A percentile compares a stretch with the other conserved stretches of the same genome.
Conservation (phyloP, 2,797 vertebrate genomes). For the Argya squamiceps region DNA sequence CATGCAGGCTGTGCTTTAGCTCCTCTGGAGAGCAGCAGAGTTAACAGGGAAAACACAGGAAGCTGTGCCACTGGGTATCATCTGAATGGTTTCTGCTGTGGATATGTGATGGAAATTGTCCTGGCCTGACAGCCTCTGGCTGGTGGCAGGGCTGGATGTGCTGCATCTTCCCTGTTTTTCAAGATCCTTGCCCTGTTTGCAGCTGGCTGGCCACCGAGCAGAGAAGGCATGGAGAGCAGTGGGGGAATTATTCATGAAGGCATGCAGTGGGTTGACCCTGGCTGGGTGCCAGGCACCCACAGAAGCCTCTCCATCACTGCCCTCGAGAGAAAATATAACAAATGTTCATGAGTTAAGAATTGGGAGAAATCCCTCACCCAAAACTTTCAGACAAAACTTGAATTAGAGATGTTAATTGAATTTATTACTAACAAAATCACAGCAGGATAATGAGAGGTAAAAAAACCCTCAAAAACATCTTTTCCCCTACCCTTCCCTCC, state of each 20-base stretch:
- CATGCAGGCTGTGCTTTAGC: neutral
- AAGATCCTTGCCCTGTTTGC: neutral
- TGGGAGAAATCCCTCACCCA: neutral
- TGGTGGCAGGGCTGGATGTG: neutral
- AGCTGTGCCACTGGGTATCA: neutral
- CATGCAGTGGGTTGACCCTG: neutral
- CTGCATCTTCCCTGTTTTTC: neutral
- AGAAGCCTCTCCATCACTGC: neutral
- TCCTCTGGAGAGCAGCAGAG: slow-evolving; percentile 8
- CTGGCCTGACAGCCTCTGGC: neutral
- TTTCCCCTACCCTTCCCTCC: neutral
- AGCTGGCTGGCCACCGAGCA: neutral
- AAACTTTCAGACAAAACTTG: neutral
- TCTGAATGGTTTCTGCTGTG: fast-evolving
- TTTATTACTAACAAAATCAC: neutral
- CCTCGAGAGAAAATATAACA: neutral
- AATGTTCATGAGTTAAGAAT: neutral
- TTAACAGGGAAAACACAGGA: neutral
- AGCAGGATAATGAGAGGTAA: neutral
- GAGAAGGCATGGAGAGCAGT: neutral
- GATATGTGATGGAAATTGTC: neutral
- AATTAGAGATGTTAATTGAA: neutral
- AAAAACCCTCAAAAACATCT: neutral
- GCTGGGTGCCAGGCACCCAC: neutral
- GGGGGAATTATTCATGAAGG: neutral